These are phyloP conservation scores for Perognathus longimembris DNA, from an alignment of 2,113 vertebrate species.

Conservation along the genomic window DNA sequence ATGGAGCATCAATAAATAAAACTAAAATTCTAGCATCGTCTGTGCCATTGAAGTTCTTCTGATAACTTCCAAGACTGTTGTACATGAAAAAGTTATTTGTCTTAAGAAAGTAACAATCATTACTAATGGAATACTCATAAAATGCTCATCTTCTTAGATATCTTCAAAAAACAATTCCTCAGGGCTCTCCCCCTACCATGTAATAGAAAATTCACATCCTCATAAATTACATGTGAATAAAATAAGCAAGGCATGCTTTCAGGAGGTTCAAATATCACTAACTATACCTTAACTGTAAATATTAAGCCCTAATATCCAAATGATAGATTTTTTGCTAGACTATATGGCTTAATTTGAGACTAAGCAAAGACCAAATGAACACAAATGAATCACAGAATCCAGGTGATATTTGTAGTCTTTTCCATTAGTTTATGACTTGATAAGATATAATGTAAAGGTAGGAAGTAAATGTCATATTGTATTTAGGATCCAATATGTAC, in stretches of 20 bases:
- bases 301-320: neutral
- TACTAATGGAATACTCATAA: constrained; percentile 59
- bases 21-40: constrained; percentile 31
- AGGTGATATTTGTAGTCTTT: neutral
- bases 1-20: constrained; percentile 62
- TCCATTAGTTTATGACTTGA: neutral
- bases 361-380: neutral
- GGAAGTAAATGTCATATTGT: neutral
- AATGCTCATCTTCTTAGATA: neutral
- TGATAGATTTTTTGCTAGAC: neutral
- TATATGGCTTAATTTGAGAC: neutral
- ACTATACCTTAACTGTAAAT: neutral
- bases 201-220: constrained; percentile 46
- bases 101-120: constrained; percentile 11
- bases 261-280: neutral
- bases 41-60: constrained; percentile 52
- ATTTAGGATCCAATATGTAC: neutral
- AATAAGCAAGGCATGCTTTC: neutral
- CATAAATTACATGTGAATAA: constrained; percentile 34
- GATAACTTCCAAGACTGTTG: neutral
- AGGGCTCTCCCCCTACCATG: neutral
- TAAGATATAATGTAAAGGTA: neutral
- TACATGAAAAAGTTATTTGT: constrained; percentile 51
- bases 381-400: neutral
- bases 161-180: constrained; percentile 45